Evolutionary conservation across 2,797 vertebrate species (phyloP), one percentile per base, ranked within the genome.

Genomic region (Graptemys geographica): DNA sequence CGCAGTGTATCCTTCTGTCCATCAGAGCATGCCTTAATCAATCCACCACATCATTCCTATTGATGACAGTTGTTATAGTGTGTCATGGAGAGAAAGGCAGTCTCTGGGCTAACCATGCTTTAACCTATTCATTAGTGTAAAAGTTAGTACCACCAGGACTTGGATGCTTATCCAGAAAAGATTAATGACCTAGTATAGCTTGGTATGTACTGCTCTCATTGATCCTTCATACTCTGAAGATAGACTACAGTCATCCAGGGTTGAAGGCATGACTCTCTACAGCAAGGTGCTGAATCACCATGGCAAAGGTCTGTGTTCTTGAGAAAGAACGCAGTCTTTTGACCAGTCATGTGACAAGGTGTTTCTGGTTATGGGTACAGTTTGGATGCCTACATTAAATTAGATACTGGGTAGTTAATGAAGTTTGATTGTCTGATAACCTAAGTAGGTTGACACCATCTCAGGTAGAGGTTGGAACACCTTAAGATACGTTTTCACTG

Each of bases 211-310:
- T 74, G 72, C 1, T 0, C 19, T 81, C 11, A 3, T 41, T 33
- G 21, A 83, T 74, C 31, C 76, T 53, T 89, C 91, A 8, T 23
- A 2, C 52, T 47, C 52, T 41, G 79, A 53, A 37, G 21, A 33
- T 88, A 56, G 49, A 27, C 62, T 88, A 57, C 33, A 59, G 79
- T 95, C 92, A 81, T 88, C 83, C 86, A 8, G 86, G 90, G 88
- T 11, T 56, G 23, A 27, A 56, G 25, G 25, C 56, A 27, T 56
- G 56, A 56, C 11, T 80, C 79, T 33, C 53, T 57, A 19, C 55
- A 6, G 8, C 25, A 83, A 90, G 81, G 62, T 51, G 79, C 81
- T 56, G 27, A 89, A 69, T n/a, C 86, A 44, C 31, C 49, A 8
- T 33, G 25, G 74, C 6, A 86, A 83, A 79, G 28, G 25, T 27